phyloP scores from a whole-genome alignment of 2,113 vertebrate species.

The Brachypteracias leptosomus region DNA sequence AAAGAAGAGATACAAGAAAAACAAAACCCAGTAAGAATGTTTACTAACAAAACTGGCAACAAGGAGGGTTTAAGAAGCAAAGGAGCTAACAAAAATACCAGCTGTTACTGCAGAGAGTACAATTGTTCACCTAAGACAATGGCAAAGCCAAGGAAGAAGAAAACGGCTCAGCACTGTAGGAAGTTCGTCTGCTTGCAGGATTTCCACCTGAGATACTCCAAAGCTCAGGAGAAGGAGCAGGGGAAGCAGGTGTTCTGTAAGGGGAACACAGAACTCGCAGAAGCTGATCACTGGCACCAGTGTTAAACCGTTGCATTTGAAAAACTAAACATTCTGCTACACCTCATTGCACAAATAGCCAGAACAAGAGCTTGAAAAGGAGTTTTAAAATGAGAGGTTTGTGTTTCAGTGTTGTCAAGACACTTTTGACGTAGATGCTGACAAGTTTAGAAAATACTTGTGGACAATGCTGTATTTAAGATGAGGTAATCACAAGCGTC shows the following conservation, averaged over 20 bases:
- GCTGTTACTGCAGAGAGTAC: neutral
- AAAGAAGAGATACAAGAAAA: neutral
- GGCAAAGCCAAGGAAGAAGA: neutral
- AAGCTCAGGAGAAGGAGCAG: neutral
- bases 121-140: neutral
- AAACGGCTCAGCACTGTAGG: neutral
- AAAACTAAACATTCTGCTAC: neutral
- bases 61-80: neutral
- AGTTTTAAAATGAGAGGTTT: neutral
- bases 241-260: neutral
- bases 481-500: neutral
- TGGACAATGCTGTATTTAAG: neutral
- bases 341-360: neutral
- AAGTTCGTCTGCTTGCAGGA: neutral
- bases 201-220: neutral
- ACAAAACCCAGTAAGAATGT: neutral
- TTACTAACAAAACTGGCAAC: neutral
- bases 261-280: fast-evolving
- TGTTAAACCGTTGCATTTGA: neutral
- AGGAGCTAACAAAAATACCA: neutral
- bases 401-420: neutral
- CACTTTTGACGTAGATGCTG: neutral
- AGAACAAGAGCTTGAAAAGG: neutral
- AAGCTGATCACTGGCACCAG: neutral
- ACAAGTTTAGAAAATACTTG: neutral